phyloP scores from a whole-genome alignment of 1,140 invertebrate genomes.

The Apis mellifera region Amel_HAv3.1 CM009941.2:15510001-15510500 shows the following conservation, averaged over 20 bases:
- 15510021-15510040: neutral
- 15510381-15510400: neutral
- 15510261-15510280: conserved; percentile 14
- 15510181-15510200: neutral
- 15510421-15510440: conserved; percentile 90
- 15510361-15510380: neutral
- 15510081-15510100: neutral
- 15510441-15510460: conserved; percentile 94
- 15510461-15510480: conserved; percentile 91
- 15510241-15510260: neutral
- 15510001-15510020: neutral
- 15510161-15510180: neutral
- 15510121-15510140: neutral
- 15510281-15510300: conserved; percentile 36
- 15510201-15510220: neutral
- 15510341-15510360: neutral
- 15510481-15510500: conserved; percentile 92
- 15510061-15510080: neutral
- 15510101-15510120: neutral
- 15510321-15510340: neutral
- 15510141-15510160: neutral
- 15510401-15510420: conserved; percentile 17
- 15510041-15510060: neutral
- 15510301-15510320: conserved; percentile 21
- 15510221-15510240: neutral